Conservation (phyloP, 2,113 vertebrate genomes). For the Peromyscus maniculatus region DNA sequence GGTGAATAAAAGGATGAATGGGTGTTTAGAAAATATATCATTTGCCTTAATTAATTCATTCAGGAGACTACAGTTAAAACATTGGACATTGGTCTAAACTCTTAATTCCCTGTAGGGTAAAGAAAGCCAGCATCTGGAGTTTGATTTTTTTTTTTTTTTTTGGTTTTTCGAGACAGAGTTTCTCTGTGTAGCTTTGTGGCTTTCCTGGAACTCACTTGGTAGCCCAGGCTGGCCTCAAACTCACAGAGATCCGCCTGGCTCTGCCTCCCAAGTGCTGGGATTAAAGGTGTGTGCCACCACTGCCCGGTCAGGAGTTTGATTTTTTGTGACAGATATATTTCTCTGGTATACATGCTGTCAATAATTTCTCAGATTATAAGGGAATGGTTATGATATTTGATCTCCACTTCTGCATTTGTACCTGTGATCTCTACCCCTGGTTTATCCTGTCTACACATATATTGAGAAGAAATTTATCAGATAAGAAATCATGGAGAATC, state of each 20-base stretch:
- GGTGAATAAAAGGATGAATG: background rate
- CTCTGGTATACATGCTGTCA: background rate
- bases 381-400: background rate
- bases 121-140: background rate
- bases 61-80: background rate
- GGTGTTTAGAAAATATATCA: background rate
- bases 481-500: background rate
- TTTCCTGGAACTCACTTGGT: too few species aligned
- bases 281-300: too few species aligned
- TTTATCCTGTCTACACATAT: background rate
- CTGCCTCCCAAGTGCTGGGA: too few species aligned
- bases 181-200: too few species aligned
- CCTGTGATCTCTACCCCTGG: background rate
- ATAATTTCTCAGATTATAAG: background rate
- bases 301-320: background rate
- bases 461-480: background rate
- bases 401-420: background rate
- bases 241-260: too few species aligned
- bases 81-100: background rate
- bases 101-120: too few species aligned
- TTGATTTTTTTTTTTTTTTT: background rate
- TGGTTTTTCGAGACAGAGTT: too few species aligned
- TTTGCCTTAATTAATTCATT: background rate
- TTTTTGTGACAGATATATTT: background rate
- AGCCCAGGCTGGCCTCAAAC: too few species aligned